phyloP scores from a whole-genome alignment of 2,888 invertebrate genomes.

The Hanleya hanleyi region DNA sequence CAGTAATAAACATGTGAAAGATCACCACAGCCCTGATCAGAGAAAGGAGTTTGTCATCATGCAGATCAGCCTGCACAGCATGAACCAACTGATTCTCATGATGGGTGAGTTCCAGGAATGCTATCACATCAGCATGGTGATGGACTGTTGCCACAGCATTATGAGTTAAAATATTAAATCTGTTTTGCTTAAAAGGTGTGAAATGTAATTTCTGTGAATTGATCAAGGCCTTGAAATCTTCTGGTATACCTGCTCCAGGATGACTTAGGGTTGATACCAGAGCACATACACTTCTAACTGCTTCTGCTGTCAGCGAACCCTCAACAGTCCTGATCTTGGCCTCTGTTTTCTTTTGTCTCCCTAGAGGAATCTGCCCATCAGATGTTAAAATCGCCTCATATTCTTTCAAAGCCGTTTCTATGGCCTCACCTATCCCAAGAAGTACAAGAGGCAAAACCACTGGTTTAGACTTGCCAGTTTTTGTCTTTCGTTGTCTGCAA shows the following conservation, averaged over 20 bases:
- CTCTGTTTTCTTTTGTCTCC: too few species aligned
- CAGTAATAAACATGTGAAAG: background rate
- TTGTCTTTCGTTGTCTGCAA: background rate
- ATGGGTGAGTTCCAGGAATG: background rate
- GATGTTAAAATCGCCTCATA: background rate
- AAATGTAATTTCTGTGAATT: background rate
- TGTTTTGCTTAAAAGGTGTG: too few species aligned
- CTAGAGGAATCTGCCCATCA: background rate
- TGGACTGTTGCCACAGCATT: background rate
- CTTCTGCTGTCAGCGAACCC: background rate
- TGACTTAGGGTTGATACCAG: background rate
- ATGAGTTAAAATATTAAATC: too few species aligned
- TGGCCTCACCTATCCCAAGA: background rate
- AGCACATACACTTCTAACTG: background rate
- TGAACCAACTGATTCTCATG: background rate
- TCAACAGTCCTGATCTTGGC: too few species aligned
- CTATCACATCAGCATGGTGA: background rate
- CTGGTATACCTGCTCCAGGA: background rate
- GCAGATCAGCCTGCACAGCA: background rate
- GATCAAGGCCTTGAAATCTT: background rate
- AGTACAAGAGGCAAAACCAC: background rate
- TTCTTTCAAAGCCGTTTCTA: background rate
- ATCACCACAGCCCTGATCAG: background rate
- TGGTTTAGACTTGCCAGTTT: background rate
- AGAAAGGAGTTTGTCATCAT: background rate